A percentile compares a stretch with the other conserved stretches of the same genome.
These are phyloP conservation scores for Torymus aiolomorphi DNA, from an alignment of 2,888 invertebrate genomes.

Conservation along the genomic window DNA sequence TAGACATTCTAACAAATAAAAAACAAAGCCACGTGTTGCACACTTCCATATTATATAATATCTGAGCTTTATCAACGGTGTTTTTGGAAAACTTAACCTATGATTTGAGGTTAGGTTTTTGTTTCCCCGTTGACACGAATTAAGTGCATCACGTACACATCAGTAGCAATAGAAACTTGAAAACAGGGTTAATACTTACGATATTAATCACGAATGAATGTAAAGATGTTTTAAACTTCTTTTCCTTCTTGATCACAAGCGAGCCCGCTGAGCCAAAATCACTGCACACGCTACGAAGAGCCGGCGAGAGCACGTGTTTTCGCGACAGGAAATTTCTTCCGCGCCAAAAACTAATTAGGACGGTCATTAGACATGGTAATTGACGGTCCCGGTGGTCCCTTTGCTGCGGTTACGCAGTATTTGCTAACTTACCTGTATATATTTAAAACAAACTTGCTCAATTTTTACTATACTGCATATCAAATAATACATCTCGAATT, in stretches of 20 bases:
- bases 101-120: conserved; percentile 7
- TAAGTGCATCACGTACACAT: neutral
- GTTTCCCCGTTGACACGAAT: neutral
- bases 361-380: conserved; percentile 13
- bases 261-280: neutral
- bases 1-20: conserved; percentile 6
- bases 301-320: no score
- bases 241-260: neutral
- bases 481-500: no score
- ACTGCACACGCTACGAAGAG: neutral
- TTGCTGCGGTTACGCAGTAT: no score
- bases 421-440: no score
- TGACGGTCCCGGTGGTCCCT: neutral
- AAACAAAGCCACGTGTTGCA: conserved; percentile 8
- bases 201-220: neutral
- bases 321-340: neutral
- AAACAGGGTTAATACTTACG: neutral
- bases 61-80: neutral
- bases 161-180: neutral
- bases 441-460: no score
- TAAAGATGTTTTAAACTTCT: neutral
- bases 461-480: no score
- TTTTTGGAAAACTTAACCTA: conserved; percentile 15
- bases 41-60: neutral
- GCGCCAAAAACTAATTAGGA: neutral